Conservation (phyloP, 1,140 invertebrate genomes). For the Neuroterus valhalla region DNA sequence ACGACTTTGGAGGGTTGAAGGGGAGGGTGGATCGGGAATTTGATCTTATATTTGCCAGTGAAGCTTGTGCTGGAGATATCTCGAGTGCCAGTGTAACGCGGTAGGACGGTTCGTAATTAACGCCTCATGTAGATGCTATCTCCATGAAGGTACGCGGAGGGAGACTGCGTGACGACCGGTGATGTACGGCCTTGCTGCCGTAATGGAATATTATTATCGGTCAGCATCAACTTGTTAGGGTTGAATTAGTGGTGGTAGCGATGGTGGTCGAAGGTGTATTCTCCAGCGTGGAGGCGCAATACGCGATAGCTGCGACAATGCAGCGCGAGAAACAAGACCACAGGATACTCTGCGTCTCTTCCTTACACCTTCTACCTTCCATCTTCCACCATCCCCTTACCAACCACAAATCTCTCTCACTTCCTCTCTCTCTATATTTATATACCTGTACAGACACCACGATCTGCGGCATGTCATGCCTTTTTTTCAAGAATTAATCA, state of each 20-base stretch:
- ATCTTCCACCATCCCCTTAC: neutral
- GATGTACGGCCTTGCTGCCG: slow-evolving; percentile 68
- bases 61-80: slow-evolving; percentile 49
- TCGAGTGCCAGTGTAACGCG: slow-evolving; percentile 71
- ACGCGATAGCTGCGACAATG: slow-evolving; percentile 51
- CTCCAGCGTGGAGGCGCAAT: slow-evolving; percentile 43
- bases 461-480: slow-evolving; percentile 22
- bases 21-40: slow-evolving; percentile 41
- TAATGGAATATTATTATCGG: slow-evolving; percentile 76
- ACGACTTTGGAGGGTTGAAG: neutral
- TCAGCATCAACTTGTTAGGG: slow-evolving; percentile 69
- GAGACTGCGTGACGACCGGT: slow-evolving; percentile 69
- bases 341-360: slow-evolving; percentile 44
- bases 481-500: slow-evolving; percentile 31
- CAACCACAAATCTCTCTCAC: neutral
- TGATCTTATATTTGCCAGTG: slow-evolving; percentile 56
- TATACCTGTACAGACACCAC: slow-evolving; percentile 22
- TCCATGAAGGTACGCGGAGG: slow-evolving; percentile 61
- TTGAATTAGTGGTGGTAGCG: slow-evolving; percentile 64
- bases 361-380: slow-evolving; percentile 40
- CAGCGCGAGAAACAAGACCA: slow-evolving; percentile 53
- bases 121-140: slow-evolving; percentile 73
- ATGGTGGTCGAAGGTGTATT: slow-evolving; percentile 50
- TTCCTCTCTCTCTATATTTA: slow-evolving; percentile 35
- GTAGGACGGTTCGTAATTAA: slow-evolving; percentile 74